phyloP scores from a whole-genome alignment of 2,797 vertebrate species.

The Nyctalus aviator region DNA sequence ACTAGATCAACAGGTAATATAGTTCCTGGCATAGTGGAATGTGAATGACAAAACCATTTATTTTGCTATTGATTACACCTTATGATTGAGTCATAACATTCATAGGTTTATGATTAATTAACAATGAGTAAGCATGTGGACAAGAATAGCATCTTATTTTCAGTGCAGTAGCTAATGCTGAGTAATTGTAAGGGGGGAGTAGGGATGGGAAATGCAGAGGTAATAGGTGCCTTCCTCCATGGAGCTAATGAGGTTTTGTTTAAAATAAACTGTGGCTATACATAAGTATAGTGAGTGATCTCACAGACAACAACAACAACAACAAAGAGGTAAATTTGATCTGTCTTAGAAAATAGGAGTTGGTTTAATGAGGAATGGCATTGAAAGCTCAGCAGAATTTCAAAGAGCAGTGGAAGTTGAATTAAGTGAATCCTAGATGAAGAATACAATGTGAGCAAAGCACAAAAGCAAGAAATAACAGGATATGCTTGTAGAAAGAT shows the following conservation, averaged over 20 bases:
- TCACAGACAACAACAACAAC: background rate
- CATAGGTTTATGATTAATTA: background rate
- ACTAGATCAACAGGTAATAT: background rate
- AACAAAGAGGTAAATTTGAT: background rate
- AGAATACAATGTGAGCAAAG: background rate
- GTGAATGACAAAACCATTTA: background rate
- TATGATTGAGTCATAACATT: background rate
- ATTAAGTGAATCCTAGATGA: background rate
- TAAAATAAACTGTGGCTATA: background rate
- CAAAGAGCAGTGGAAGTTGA: background rate
- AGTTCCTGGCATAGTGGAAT: background rate
- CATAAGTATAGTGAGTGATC: background rate
- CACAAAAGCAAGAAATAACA: background rate
- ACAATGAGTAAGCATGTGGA: background rate
- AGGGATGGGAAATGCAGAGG: background rate
- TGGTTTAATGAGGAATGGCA: background rate
- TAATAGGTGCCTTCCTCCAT: background rate
- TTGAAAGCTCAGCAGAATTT: conserved; percentile 6
- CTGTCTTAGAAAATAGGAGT: background rate
- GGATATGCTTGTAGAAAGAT: background rate
- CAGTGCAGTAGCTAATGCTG: background rate
- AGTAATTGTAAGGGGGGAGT: background rate
- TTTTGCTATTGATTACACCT: background rate
- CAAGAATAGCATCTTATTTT: background rate
- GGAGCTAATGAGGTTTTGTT: background rate